Evolutionary conservation across 2,888 invertebrate genomes (phyloP), one percentile per base, ranked within the genome.

Genomic region (Tridacna gigas): DNA sequence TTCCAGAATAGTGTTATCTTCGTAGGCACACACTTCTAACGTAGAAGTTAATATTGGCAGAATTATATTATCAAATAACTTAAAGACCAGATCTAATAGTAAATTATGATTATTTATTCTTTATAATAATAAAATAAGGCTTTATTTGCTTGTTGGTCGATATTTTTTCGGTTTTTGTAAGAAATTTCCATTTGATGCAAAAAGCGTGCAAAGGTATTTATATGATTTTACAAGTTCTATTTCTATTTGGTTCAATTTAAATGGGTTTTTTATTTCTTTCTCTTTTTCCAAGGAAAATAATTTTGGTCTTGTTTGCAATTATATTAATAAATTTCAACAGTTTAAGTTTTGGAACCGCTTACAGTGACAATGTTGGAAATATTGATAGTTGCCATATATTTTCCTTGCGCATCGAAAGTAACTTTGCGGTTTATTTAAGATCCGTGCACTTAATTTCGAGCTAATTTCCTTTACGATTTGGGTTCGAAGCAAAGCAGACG

Each of bases 21-120:
- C 75, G 13, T 28, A 63, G 11, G 63, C 75, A 63, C 60, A 75
- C 0, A 63, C 45, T 63, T 75, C 75, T 28, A 15, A 63, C 9
- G 26, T 22, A 25, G 26, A 74, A n/a, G 22, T 51, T 22, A 73
- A 37, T 37, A 73, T 73, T 3, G 65, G 26, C 47, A 65, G 9
- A n/a, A 63, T 63, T n/a, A 65, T 76, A n/a, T 63, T 37, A 63
- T 63, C 63, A 26, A 76, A 76, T 20, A 76, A 47, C 22, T 76
- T 76, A 5, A 63, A 22, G 7, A 26, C n/a, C 0, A 76, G 76
- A 48, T 76, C 76, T 48, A 76, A 0, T 47, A 66, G 66, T 48
- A 76, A 48, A 51, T 76, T 25, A 5, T 48, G 45, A 66, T 76
- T 76, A 47, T 61, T 22, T 25, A 76, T 76, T 60, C 76, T 20